Conservation (phyloP, 2,113 vertebrate species). For the human region GRCh38 chrX:121260501-121261000, state of each 20-base stretch:
- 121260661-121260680: not conserved
- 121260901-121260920: not conserved
- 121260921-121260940: not conserved
- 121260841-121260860: not conserved
- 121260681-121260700: not conserved
- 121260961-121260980: not conserved
- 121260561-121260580: not conserved
- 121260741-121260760: not conserved
- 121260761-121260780: not conserved
- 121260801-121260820: not conserved
- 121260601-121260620: not conserved
- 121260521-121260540: not conserved
- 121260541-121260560: constrained; percentile 42
- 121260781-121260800: not conserved
- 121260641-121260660: not conserved
- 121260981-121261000: not conserved
- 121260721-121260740: not conserved
- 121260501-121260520: not conserved
- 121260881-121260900: not conserved
- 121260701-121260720: not conserved
- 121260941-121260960: not conserved
- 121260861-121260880: not conserved
- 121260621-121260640: not conserved
- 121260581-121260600: not conserved
- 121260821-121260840: not conserved